phyloP scores from a whole-genome alignment of 2,888 invertebrate species.

The Orthosia gracilis region DNA sequence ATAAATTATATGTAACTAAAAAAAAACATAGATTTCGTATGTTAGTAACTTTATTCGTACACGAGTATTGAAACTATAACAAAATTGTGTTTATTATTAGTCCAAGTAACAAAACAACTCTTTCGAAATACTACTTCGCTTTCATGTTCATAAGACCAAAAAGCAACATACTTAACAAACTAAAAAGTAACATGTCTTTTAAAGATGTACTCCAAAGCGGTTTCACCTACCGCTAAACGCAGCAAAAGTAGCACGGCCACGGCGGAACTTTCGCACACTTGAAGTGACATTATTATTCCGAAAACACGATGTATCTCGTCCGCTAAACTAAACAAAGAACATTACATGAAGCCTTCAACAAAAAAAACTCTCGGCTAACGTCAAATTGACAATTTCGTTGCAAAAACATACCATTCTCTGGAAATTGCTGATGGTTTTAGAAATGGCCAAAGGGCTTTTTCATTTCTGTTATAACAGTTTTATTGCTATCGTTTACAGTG shows the following conservation, averaged over 20 bases:
- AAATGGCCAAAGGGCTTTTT: slow-evolving; percentile 13
- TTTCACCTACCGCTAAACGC: slow-evolving; percentile 83
- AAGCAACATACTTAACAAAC: not conserved
- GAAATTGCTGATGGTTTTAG: slow-evolving; percentile 26
- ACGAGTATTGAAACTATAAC: no score
- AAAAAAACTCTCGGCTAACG: slow-evolving; percentile 21
- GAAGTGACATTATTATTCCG: slow-evolving; percentile 87
- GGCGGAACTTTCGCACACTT: slow-evolving; percentile 87
- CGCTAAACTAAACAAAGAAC: slow-evolving; percentile 78
- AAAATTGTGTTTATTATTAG: no score
- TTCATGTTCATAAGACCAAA: not conserved
- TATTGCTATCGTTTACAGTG: slow-evolving; percentile 18
- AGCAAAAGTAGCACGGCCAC: slow-evolving; percentile 86
- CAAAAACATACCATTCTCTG: slow-evolving; percentile 14
- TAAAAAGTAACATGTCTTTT: slow-evolving; percentile 6
- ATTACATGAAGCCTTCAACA: slow-evolving; percentile 28
- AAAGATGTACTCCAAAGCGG: slow-evolving; percentile 40
- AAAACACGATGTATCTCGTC: slow-evolving; percentile 86
- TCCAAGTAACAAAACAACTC: no score
- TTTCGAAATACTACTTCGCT: not conserved
- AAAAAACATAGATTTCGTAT: no score
- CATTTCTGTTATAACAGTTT: slow-evolving; percentile 14
- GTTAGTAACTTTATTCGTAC: no score
- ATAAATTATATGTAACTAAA: no score
- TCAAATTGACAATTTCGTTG: slow-evolving; percentile 34